Base-by-base conservation (phyloP, 92 coral and sea anemone genomes). In the Chrysogorgia sp. region DNA sequence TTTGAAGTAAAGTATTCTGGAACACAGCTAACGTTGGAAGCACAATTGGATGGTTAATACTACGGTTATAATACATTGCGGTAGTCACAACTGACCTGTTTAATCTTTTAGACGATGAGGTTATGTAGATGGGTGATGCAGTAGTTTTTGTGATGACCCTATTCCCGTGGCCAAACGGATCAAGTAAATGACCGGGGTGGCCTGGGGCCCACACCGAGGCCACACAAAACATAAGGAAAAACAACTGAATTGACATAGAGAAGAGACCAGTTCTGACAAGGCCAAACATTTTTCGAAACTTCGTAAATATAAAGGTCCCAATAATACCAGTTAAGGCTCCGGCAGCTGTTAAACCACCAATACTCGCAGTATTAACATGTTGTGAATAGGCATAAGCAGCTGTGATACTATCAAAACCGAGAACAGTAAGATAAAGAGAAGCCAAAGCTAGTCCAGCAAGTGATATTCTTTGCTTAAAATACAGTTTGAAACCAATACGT, bases 311-410 rank as follows among this genome's bases (percentile, higher is more conserved):
- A 35, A 94, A 94, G 9, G 98, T 94, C 14, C 92, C 97, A 0
- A 88, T 57, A 23, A 94, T 83, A 0, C 98, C 98, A 87, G 90
- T 87, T 79, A 94, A 12, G 17, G 98, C 90, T 14, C 98, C 98
- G 12, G 84, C 87, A 29, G 90, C 98, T 5, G 97, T 92, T 21
- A 94, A 76, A 5, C 83, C 81, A 80, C 98, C 90, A 20, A 94
- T 79, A 14, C 83, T 21, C 0, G 90, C 84, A 82, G 92, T 93
- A 23, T 80, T 75, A 58, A 94, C 52, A 34, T 83, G 79, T 81
- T 94, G 98, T 1, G 98, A 92, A 84, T 94, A 94, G 10, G 96
- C 88, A 67, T 91, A 94, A 5, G 89, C 97, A 21, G 98, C 89
- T 13, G 94, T 86, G 19, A 94, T 85, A 40, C 92, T 89, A 22